phyloP scores from a whole-genome alignment of 2,888 invertebrate genomes.

The Eilema griseolum region DNA sequence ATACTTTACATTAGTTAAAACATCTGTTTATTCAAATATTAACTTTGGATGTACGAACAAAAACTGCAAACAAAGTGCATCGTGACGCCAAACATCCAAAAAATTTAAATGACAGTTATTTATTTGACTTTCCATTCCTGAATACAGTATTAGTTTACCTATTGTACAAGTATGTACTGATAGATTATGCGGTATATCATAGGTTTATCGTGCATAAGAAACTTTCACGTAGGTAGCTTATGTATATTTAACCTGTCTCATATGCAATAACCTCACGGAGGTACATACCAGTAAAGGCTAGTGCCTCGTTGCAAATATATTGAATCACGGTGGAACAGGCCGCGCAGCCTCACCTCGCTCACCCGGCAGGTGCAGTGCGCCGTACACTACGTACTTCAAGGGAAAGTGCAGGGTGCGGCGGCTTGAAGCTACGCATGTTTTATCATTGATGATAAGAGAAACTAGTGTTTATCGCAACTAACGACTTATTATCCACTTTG shows the following conservation, averaged over 20 bases:
- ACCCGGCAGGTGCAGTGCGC: conserved; percentile 65
- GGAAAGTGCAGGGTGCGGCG: conserved; percentile 84
- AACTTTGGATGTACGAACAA: neutral
- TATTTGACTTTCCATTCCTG: neutral
- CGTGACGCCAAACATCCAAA: neutral
- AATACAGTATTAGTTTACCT: neutral
- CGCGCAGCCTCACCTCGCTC: conserved; percentile 68
- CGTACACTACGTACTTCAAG: conserved; percentile 56
- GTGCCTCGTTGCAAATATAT: conserved; percentile 68
- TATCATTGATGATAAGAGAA: conserved; percentile 84
- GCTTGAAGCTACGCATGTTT: conserved; percentile 79
- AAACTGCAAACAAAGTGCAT: neutral
- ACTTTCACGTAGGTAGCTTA: conserved; percentile 64
- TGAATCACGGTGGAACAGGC: conserved; percentile 72
- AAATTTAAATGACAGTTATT: neutral
- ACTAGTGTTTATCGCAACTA: conserved; percentile 70
- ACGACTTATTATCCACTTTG: conserved; percentile 66
- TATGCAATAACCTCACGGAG: conserved; percentile 74
- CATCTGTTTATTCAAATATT: neutral
- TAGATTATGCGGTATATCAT: neutral
- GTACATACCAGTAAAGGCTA: conserved; percentile 69
- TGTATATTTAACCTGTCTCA: conserved; percentile 63
- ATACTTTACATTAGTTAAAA: neutral
- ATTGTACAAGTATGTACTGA: neutral
- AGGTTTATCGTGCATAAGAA: conserved; percentile 41